phyloP scores from a whole-genome alignment of 2,888 invertebrate species.

The Drosophila bunnanda region DNA sequence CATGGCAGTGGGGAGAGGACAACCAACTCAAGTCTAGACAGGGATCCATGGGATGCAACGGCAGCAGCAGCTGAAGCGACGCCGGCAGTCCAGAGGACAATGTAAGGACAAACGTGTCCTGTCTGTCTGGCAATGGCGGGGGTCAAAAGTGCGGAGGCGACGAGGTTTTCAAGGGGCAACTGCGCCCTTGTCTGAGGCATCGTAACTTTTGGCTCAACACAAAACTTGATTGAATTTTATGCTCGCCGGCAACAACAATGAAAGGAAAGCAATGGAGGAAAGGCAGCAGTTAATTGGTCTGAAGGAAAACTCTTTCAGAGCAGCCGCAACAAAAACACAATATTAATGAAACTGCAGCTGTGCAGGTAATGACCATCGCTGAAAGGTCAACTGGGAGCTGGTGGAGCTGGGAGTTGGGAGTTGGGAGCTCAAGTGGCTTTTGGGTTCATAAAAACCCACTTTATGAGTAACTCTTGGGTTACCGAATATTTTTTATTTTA shows the following conservation, averaged over 20 bases:
- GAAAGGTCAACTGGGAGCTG: constrained; percentile 29
- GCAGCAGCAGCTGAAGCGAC: constrained; percentile 11
- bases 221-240: constrained; percentile 79
- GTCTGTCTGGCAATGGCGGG: constrained; percentile 48
- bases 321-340: constrained; percentile 32
- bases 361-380: constrained; percentile 51
- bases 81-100: constrained; percentile 68
- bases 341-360: constrained; percentile 49
- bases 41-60: constrained; percentile 54
- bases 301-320: constrained; percentile 38
- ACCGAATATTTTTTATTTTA: constrained; percentile 8
- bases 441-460: constrained; percentile 40
- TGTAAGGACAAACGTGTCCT: constrained; percentile 76
- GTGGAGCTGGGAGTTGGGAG: background rate
- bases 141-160: background rate
- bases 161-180: constrained; percentile 19
- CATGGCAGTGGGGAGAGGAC: constrained; percentile 65
- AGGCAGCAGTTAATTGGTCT: constrained; percentile 47
- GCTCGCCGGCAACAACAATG: constrained; percentile 66
- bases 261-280: constrained; percentile 26
- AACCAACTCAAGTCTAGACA: constrained; percentile 74
- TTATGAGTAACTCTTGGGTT: constrained; percentile 16
- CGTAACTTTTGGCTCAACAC: constrained; percentile 78
- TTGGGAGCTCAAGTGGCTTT: constrained; percentile 25
- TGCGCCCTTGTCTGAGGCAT: constrained; percentile 42